Evolutionary conservation across 2,113 vertebrate genomes (phyloP).

Genomic region (Sylvia atricapilla): DNA sequence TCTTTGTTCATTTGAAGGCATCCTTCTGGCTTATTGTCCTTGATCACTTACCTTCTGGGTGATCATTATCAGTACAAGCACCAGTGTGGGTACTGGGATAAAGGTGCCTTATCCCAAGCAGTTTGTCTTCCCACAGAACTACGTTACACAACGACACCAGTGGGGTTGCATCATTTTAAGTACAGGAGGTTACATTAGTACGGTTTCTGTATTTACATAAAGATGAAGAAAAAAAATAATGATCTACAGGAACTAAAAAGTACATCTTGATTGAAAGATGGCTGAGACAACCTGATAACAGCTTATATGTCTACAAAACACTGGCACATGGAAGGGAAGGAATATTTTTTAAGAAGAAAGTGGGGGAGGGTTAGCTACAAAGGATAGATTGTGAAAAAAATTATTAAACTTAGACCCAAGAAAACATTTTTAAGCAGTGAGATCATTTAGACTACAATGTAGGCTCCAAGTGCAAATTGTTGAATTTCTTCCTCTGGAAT

Average conservation of each 20-base stretch:
- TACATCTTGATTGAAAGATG: conserved; percentile 64
- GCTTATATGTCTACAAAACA: conserved; percentile 51
- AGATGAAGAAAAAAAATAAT: conserved; percentile 45
- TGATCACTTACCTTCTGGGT: background rate
- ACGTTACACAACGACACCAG: conserved; percentile 26
- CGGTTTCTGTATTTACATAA: conserved; percentile 48
- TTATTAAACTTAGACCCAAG: conserved; percentile 53
- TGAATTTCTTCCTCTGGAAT: background rate
- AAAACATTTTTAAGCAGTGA: conserved; percentile 44
- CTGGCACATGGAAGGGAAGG: conserved; percentile 42
- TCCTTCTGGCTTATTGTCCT: conserved; percentile 7
- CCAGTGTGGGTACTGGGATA: background rate
- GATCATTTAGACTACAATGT: conserved; percentile 22
- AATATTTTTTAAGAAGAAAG: conserved; percentile 22
- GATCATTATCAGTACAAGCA: background rate
- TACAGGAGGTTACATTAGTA: conserved; percentile 54
- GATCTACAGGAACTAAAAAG: conserved; percentile 51
- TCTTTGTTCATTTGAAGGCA: conserved; percentile 49
- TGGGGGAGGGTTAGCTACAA: conserved; percentile 47
- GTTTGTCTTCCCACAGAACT: conserved; percentile 9
- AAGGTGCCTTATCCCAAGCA: background rate
- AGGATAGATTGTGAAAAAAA: conserved; percentile 23
- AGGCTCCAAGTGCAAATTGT: background rate
- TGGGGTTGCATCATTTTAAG: background rate
- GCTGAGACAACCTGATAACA: conserved; percentile 61